Evolutionary conservation across 2,888 invertebrate species (phyloP).

Genomic region (Clostera curtula): DNA sequence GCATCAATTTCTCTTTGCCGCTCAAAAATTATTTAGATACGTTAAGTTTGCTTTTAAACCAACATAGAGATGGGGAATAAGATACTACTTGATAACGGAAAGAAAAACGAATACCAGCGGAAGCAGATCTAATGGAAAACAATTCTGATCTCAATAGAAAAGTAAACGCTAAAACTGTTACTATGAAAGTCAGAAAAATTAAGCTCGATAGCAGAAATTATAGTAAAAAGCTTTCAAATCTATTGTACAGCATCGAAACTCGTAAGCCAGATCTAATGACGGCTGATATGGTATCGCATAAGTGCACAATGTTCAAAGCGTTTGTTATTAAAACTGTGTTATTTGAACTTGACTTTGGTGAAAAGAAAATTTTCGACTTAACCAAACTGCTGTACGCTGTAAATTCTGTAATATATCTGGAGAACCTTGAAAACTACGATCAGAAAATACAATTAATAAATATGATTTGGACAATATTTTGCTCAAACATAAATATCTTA

Average conservation of each 20-base stretch:
- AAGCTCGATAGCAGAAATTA: conserved; percentile 61
- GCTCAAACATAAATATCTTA: too few relatives aligned
- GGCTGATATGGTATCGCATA: conserved; percentile 48
- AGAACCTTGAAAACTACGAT: conserved; percentile 61
- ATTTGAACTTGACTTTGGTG: conserved; percentile 69
- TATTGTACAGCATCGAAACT: conserved; percentile 63
- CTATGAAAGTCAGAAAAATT: conserved; percentile 52
- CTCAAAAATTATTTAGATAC: too few relatives aligned
- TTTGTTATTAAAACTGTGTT: conserved; percentile 64
- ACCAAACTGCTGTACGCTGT: conserved; percentile 58
- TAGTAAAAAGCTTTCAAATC: conserved; percentile 55
- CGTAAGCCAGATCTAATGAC: conserved; percentile 53
- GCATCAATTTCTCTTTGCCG: too few relatives aligned
- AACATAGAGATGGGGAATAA: not conserved
- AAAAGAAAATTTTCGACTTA: conserved; percentile 45
- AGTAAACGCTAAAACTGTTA: conserved; percentile 45
- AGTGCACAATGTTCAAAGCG: conserved; percentile 52
- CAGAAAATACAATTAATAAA: conserved; percentile 24
- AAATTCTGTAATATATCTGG: conserved; percentile 47
- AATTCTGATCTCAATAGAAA: conserved; percentile 21
- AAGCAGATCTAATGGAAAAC: conserved; percentile 12
- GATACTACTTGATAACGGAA: not conserved
- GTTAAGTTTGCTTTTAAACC: too few relatives aligned
- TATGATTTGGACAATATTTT: not conserved
- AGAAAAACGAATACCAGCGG: not conserved